Conservation (phyloP, 1,140 invertebrate genomes). For the Zaprionus taronus region DNA sequence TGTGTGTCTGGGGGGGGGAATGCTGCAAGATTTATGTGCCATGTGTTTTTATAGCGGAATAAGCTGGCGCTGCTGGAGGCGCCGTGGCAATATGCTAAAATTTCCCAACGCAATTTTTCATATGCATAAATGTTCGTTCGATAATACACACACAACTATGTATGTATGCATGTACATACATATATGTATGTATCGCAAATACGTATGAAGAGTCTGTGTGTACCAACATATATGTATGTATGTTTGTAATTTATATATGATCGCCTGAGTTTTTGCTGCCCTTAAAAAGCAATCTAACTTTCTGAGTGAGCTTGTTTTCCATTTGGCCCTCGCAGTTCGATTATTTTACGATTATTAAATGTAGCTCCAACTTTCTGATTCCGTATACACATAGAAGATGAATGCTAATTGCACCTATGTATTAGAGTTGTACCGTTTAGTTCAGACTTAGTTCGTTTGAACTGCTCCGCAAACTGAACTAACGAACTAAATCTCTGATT, state of each 20-base stretch:
- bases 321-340: background rate
- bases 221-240: background rate
- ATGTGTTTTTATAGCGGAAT: slow-evolving; percentile 59
- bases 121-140: slow-evolving; percentile 45
- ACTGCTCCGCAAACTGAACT: too few relatives aligned
- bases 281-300: slow-evolving; percentile 63
- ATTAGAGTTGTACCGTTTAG: too few relatives aligned
- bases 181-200: slow-evolving; percentile 15
- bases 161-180: background rate
- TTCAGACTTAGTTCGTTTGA: too few relatives aligned
- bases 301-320: slow-evolving; percentile 28
- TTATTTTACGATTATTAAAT: too few relatives aligned
- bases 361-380: too few relatives aligned
- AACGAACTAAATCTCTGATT: too few relatives aligned
- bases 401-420: too few relatives aligned
- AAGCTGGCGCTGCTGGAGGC: slow-evolving; percentile 31
- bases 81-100: slow-evolving; percentile 48
- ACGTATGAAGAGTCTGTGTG: slow-evolving; percentile 1
- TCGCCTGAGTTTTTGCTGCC: slow-evolving; percentile 15
- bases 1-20: background rate
- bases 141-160: slow-evolving; percentile 21
- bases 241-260: slow-evolving; percentile 1
- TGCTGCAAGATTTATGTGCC: slow-evolving; percentile 73
- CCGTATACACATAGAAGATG: too few relatives aligned
- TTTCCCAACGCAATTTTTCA: slow-evolving; percentile 47